phyloP scores from a whole-genome alignment of 2,888 invertebrate species.

The Zaprionus lineosus region DNA sequence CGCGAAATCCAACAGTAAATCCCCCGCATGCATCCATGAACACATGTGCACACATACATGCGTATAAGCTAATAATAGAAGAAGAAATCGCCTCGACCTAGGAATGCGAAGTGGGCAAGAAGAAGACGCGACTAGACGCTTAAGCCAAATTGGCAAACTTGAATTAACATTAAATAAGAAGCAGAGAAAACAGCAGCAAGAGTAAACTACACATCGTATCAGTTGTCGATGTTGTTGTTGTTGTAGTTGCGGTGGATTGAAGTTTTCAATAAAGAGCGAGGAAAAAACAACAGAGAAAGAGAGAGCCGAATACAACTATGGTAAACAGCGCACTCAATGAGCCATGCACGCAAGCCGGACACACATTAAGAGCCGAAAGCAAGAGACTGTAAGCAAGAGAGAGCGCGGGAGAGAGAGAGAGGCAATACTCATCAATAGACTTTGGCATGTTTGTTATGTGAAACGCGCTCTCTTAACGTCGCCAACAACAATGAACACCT shows the following conservation, averaged over 20 bases:
- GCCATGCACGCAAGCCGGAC: slow-evolving; percentile 3
- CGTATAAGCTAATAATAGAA: background rate
- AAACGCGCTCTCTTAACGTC: slow-evolving; percentile 9
- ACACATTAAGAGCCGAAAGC: background rate
- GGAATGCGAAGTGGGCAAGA: background rate
- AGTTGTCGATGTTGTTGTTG: background rate
- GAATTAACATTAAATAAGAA: background rate
- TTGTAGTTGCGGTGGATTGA: no score
- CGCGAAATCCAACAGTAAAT: background rate
- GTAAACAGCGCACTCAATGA: slow-evolving; percentile 5
- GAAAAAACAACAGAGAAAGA: background rate
- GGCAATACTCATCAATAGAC: background rate
- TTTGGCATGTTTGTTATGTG: background rate
- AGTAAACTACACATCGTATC: background rate
- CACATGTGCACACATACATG: background rate
- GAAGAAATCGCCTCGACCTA: background rate
- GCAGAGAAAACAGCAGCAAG: background rate
- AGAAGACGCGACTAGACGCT: background rate
- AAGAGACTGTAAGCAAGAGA: background rate
- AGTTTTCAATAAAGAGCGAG: no score
- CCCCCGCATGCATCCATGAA: background rate
- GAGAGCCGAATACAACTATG: background rate
- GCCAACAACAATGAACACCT: slow-evolving; percentile 16
- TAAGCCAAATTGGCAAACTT: background rate
- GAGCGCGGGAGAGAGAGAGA: background rate